Conservation (phyloP, 2,113 vertebrate species). For the Tetrao urogallus region DNA sequence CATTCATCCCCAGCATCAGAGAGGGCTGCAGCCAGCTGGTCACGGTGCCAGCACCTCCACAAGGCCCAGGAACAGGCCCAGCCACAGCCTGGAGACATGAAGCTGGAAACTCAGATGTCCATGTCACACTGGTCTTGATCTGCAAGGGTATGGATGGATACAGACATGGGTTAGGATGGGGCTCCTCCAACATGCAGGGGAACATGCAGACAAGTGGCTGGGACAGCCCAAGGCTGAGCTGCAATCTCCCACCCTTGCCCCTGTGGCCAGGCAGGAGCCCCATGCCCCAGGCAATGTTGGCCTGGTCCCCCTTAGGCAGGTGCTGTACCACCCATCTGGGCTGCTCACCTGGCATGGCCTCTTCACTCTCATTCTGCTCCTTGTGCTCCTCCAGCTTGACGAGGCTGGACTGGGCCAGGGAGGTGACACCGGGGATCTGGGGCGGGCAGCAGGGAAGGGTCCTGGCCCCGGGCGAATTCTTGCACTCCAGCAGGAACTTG, state of each 20-base stretch:
- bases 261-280: background rate
- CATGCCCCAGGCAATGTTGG: accelerated
- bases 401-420: conserved; percentile 81
- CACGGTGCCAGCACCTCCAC: conserved; percentile 55
- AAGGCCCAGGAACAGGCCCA: conserved; percentile 66
- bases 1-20: conserved; percentile 64
- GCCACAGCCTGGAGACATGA: conserved; percentile 36
- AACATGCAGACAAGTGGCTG: accelerated
- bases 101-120: conserved; percentile 76
- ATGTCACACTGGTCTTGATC: conserved; percentile 81
- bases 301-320: background rate
- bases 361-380: conserved; percentile 89
- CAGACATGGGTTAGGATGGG: background rate
- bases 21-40: conserved; percentile 65
- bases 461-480: conserved; percentile 88
- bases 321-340: accelerated
- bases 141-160: conserved; percentile 44
- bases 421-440: conserved; percentile 91
- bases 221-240: background rate
- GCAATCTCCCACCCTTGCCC: background rate
- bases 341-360: conserved; percentile 86
- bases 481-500: conserved; percentile 94
- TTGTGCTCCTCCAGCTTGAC: conserved; percentile 84
- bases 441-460: conserved; percentile 92
- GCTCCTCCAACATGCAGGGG: background rate